phyloP scores from a whole-genome alignment of 2,888 invertebrate species.

The Amblyjoppa proteus region DNA sequence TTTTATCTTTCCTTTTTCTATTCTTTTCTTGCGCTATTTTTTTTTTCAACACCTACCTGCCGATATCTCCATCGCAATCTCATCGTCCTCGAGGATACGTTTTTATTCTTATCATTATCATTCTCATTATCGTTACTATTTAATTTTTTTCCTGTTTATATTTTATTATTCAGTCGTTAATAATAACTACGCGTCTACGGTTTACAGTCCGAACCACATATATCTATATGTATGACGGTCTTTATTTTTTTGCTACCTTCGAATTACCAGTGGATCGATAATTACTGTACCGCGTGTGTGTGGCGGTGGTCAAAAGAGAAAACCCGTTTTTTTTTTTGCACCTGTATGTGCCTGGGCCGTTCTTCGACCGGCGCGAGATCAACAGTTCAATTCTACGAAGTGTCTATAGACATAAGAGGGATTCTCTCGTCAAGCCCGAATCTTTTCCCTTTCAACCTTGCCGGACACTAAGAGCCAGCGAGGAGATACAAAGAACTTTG shows the following conservation, averaged over 20 bases:
- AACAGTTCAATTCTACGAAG: constrained; percentile 39
- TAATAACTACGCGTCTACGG: background rate
- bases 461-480: constrained; percentile 23
- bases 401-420: background rate
- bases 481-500: constrained; percentile 18
- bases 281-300: constrained; percentile 26
- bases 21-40: constrained; percentile 13
- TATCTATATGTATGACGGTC: background rate
- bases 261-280: constrained; percentile 32
- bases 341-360: constrained; percentile 21
- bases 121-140: too few relatives aligned
- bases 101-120: background rate
- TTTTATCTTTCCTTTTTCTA: background rate
- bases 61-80: constrained; percentile 5
- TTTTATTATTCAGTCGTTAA: background rate
- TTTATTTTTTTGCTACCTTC: constrained; percentile 18
- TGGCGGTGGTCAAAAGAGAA: constrained; percentile 27
- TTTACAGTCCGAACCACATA: background rate
- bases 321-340: constrained; percentile 28
- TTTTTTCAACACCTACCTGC: background rate
- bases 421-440: constrained; percentile 30
- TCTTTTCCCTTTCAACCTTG: constrained; percentile 50
- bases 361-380: constrained; percentile 9
- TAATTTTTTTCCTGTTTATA: background rate
- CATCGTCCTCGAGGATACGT: background rate